Percentiles rank a stretch among this genome's conserved stretches.
Evolutionary conservation across 2,888 invertebrate genomes (phyloP).

Genomic region (Prosapia bicincta): DNA sequence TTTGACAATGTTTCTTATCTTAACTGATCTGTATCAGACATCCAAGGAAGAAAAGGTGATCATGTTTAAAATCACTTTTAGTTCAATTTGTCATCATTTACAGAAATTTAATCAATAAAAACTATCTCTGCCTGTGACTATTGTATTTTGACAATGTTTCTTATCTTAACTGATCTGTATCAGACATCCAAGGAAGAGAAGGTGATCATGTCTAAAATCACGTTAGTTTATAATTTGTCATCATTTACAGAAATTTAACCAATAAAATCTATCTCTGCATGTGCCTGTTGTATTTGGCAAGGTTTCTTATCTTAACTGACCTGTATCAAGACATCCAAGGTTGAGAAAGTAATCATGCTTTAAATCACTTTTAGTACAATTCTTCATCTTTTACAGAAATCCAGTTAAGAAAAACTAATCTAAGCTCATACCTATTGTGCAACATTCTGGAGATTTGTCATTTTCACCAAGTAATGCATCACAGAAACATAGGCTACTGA

Average conservation of each 20-base stretch:
- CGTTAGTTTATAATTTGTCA: neutral
- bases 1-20: too few species aligned
- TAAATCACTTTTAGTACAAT: neutral
- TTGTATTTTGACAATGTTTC: too few species aligned
- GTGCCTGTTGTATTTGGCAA: too few species aligned
- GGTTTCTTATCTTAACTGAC: too few species aligned
- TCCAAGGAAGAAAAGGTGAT: neutral
- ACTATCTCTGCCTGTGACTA: too few species aligned
- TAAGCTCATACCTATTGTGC: too few species aligned
- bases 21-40: too few species aligned
- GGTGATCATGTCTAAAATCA: neutral
- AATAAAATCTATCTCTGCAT: too few species aligned
- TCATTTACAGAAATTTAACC: neutral
- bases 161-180: too few species aligned
- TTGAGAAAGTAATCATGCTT: neutral
- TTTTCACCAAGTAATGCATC: too few species aligned
- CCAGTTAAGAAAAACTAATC: neutral
- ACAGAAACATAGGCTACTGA: too few species aligned
- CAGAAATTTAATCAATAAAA: neutral
- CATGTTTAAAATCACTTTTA: neutral
- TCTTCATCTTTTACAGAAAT: slow-evolving; percentile 12
- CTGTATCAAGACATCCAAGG: slow-evolving; percentile 36
- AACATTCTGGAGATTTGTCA: too few species aligned
- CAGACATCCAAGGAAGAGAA: neutral
- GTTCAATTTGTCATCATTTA: neutral